Evolutionary conservation across 1,140 invertebrate species (phyloP), one percentile per base, ranked within the genome.

Genomic region (Aporrectodea caliginosa): DNA sequence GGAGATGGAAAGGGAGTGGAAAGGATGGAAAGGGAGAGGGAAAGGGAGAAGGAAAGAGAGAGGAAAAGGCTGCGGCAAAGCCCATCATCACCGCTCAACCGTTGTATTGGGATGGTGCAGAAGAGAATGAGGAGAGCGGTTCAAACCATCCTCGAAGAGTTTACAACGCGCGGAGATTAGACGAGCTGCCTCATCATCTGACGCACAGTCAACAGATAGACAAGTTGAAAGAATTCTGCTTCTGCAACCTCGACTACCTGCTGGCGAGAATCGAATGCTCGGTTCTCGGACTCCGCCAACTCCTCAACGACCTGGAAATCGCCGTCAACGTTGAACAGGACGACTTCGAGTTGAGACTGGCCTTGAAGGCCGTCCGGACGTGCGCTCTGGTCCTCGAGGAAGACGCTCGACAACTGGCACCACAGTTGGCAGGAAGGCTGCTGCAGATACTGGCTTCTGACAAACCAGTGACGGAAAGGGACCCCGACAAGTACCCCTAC

Each of bases 221-320:
- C 74, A 95, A 97, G 88, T 90, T 99, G 0, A 98, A 97, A 86
- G 92, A 93, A 77, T 92, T 96, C 84, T 95, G 98, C 12, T 90
- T 99, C 1, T 99, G 98, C 88, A 98, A 98, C 88, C 99, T 98
- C 86, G 93, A 97, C 84, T 99, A 97, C 95, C 90, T 99, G 0
- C 94, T 98, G 84, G 95, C 96, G 0, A 99, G 98, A 88, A 89
- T 99, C 1, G n/a, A n/a, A n/a, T n/a, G n/a, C n/a, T 94, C 94
- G 79, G 95, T 94, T 78, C 98, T 96, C 83, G 95, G 96, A 1
- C 89, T 99, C 0, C 95, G 89, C 92, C 80, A 95, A 0, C 92
- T 98, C 1, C 89, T 99, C 2, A 94, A 94, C 30, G 97, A 99
- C 87, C 98, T 97, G 86, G 95, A 98, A 89, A 95, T 97, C 85